These are phyloP conservation scores for Siniperca chuatsi DNA, from an alignment of 2,113 vertebrate genomes.

Conservation along the genomic window DNA sequence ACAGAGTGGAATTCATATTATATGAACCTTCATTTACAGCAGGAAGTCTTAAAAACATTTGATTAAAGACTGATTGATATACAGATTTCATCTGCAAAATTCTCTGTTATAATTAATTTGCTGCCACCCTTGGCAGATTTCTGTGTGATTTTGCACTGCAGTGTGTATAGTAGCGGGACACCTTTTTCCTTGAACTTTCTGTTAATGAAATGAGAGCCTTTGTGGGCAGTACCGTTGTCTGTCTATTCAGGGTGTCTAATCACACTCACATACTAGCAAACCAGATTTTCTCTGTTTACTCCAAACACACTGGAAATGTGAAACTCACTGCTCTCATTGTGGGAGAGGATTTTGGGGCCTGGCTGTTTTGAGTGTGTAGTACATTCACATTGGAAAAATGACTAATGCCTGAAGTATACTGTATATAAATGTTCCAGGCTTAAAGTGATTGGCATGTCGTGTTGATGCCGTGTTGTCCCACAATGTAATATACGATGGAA, in stretches of 20 bases:
- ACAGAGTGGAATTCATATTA: neutral
- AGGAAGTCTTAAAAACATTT: neutral
- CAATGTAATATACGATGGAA: neutral
- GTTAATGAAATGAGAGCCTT: neutral
- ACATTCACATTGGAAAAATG: neutral
- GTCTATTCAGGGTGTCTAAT: neutral
- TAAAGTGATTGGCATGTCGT: neutral
- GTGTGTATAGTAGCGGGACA: no score
- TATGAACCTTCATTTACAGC: neutral
- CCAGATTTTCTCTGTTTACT: conserved; percentile 18
- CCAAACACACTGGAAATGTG: conserved; percentile 9
- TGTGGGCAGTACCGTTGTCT: neutral
- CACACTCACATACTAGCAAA: neutral
- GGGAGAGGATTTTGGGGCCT: neutral
- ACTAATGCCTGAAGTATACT: neutral
- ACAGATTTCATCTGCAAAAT: neutral
- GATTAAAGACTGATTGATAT: neutral
- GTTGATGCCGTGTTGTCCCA: neutral
- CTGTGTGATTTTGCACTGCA: neutral
- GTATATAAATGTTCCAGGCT: neutral
- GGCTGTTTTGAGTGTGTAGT: neutral
- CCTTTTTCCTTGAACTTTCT: neutral
- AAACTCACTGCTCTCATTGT: neutral
- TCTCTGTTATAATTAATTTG: neutral
- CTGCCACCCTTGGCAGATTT: neutral